Conservation (phyloP, 2,888 invertebrate genomes). For the Volucella inanis region DNA sequence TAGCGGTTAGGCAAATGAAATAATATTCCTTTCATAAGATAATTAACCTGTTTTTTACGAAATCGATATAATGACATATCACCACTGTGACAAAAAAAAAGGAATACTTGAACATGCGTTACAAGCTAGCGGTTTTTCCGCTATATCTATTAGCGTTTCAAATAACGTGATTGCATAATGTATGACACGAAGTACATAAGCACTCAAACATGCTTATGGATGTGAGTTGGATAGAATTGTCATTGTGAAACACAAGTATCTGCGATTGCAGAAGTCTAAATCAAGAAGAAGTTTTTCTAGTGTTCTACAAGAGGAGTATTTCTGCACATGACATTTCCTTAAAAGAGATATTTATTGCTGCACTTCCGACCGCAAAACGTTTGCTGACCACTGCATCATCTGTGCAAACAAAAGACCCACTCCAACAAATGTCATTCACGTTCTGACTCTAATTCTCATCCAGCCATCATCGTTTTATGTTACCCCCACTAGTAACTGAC, state of each 20-base stretch:
- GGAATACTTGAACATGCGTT: too few relatives aligned
- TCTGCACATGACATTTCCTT: constrained; percentile 51
- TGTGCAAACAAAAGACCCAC: constrained; percentile 55
- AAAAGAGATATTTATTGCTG: constrained; percentile 51
- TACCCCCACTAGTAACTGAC: not conserved
- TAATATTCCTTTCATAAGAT: too few relatives aligned
- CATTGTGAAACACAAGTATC: not conserved
- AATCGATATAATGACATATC: too few relatives aligned
- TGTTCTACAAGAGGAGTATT: not conserved
- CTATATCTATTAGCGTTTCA: constrained; percentile 6
- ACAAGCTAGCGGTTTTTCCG: not conserved
- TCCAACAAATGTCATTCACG: constrained; percentile 22
- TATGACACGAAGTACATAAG: constrained; percentile 3
- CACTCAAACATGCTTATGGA: not conserved
- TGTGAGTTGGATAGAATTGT: not conserved
- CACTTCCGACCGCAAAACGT: constrained; percentile 20
- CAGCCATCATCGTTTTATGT: constrained; percentile 49
- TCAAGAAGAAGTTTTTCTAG: constrained; percentile 33
- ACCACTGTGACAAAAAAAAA: too few relatives aligned
- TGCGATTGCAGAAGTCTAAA: not conserved
- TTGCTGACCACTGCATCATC: constrained; percentile 48
- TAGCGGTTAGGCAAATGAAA: too few relatives aligned
- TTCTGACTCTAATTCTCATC: constrained; percentile 40
- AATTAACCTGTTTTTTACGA: too few relatives aligned
- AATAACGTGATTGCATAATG: constrained; percentile 14